Conservation (phyloP, 1,140 invertebrate species). For the Notospermus geniculatus region DNA sequence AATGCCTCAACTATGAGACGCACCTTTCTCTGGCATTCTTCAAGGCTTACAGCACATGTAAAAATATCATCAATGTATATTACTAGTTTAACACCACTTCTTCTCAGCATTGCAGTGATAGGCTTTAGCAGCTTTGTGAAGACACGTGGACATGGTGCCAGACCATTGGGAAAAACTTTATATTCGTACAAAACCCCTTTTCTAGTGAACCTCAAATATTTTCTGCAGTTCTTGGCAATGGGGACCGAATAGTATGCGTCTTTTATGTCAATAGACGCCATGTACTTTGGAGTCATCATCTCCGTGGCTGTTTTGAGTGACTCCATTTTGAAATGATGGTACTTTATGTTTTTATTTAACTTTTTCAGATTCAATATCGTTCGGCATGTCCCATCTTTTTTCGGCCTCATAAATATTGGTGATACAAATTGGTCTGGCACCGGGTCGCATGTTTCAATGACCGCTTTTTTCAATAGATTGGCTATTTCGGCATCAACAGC, state of each 20-base stretch:
- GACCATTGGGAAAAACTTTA: background rate
- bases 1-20: constrained; percentile 3
- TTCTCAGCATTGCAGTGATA: background rate
- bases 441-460: background rate
- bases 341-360: background rate
- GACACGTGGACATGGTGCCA: background rate
- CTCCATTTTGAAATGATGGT: too few species aligned
- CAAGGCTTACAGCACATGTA: background rate
- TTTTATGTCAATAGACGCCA: too few species aligned
- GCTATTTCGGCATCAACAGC: background rate
- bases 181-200: background rate
- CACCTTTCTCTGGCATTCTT: constrained; percentile 13
- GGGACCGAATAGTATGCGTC: too few species aligned
- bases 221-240: background rate
- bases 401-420: background rate
- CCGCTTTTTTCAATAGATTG: background rate
- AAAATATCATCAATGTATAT: background rate
- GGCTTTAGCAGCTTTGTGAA: background rate
- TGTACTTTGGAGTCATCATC: constrained; percentile 1
- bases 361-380: background rate
- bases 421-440: background rate
- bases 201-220: background rate
- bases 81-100: background rate
- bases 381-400: background rate
- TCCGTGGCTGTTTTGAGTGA: background rate